Conservation (phyloP, 2,888 invertebrate genomes). For the Chalcosyrphus nemorum region DNA sequence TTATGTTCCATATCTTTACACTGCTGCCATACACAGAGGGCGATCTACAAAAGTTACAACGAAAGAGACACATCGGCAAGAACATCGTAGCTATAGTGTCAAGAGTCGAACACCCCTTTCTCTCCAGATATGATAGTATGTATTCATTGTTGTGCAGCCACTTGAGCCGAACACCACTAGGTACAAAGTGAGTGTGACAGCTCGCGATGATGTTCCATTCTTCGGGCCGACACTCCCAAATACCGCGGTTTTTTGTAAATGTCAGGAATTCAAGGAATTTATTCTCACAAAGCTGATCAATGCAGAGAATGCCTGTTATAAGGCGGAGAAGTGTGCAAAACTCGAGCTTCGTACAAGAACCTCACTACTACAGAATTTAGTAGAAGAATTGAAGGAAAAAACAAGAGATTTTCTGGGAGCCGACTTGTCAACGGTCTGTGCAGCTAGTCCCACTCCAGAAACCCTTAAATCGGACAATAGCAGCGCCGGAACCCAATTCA, state of each 20-base stretch:
- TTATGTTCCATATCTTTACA: conserved; percentile 99
- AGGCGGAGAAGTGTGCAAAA: conserved; percentile 98
- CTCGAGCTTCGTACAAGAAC: conserved; percentile 94
- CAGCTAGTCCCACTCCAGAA: conserved; percentile 86
- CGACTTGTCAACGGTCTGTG: conserved; percentile 79
- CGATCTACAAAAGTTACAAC: conserved; percentile 97
- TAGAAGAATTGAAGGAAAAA: conserved; percentile 93
- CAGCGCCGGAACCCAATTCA: conserved; percentile 90
- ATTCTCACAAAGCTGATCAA: conserved; percentile 98
- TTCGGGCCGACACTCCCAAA: conserved; percentile 97
- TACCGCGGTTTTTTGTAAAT: conserved; percentile 94
- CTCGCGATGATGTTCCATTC: conserved; percentile 97
- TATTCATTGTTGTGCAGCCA: conserved; percentile 98
- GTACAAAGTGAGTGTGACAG: conserved; percentile 97
- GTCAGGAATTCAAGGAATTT: conserved; percentile 96
- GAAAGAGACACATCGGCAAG: conserved; percentile 98
- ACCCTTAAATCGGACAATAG: conserved; percentile 88
- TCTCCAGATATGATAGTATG: conserved; percentile 99
- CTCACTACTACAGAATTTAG: conserved; percentile 93
- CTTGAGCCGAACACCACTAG: conserved; percentile 87
- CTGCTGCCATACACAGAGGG: conserved; percentile 97
- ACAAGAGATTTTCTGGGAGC: conserved; percentile 93
- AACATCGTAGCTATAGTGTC: conserved; percentile 99
- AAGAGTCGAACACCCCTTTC: conserved; percentile 98
- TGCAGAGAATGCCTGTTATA: conserved; percentile 98